Base-by-base conservation (phyloP, 2,113 vertebrate species). In the Tiliqua scincoides region DNA sequence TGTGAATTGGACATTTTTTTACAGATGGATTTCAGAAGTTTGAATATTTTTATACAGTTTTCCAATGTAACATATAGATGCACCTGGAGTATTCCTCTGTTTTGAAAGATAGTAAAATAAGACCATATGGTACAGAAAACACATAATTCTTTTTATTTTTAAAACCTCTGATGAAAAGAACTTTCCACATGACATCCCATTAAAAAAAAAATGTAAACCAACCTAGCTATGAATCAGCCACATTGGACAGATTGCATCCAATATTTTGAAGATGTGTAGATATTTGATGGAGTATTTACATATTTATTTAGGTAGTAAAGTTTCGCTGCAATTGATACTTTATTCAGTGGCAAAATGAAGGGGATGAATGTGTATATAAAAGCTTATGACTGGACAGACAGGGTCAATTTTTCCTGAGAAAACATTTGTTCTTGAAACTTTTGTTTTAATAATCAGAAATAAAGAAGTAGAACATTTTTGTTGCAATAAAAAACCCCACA, bases 391-490 rank as follows among this genome's bases (percentile, higher is more conserved):
- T 88, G 96, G 96, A 94, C 89, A 85, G 93, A 93, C 78, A 81
- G 95, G 95, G 96, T 93, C 93, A 90, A 92, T 96, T 97, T 96
- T 86, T 96, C 97, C 97, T 97, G 97, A 98, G 96, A 96, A 96
- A 97, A 96, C 93, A 95, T 98, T 98, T 98, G 97, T 98, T 98
- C 97, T 97, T 96, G 95, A 94, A 97, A 94, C 92, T 93, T 95
- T 92, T 95, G 85, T 91, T 94, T 91, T 91, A 91, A 92, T 90
- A 92, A 94, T 83, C 87, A 89, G 91, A 94, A 95, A 96, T 88
- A 93, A 70, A 95, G 94, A 93, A 94, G 92, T 93, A 95, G 91
- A 91, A 93, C 93, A 91, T 43, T 92, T 91, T 94, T 94, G 89
- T 92, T 90, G 92, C 57, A 1, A 93, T 93, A 93, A 91, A 95